Evolutionary conservation across 2,888 invertebrate genomes (phyloP), one percentile per base, ranked within the genome.

Genomic region (Elysia crispata): DNA sequence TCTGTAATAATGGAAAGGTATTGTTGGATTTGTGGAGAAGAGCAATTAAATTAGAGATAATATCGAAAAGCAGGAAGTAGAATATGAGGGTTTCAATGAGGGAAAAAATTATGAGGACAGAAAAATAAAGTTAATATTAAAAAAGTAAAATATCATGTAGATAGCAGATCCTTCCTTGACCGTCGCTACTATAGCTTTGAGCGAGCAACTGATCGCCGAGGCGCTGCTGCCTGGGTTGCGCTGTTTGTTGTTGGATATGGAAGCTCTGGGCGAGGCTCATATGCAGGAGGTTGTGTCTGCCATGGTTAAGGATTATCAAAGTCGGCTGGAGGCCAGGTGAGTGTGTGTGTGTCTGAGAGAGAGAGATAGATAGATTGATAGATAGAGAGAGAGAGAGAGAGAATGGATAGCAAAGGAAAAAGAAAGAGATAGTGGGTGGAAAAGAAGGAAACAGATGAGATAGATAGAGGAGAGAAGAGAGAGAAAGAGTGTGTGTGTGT

Each of bases 141-240:
- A n/a, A n/a, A n/a, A n/a, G n/a, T n/a, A n/a, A n/a, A n/a, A n/a
- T n/a, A n/a, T n/a, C n/a, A n/a, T n/a, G n/a, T n/a, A n/a, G n/a
- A n/a, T n/a, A n/a, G n/a, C n/a, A n/a, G n/a, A n/a, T n/a, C n/a
- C 3, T 41, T 41, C 60, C 60, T 60, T 60, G 31, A 76, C 60
- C 50, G 62, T 60, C 33, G 41, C 49, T 30, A 13, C 11, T 31
- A 30, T 82, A 92, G 92, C 92, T 83, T 88, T 92, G 81, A 91
- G 89, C 85, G 91, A 92, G 80, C 91, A 92, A 85, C 81, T 92
- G 69, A 89, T 92, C 31, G 86, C 87, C 73, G 92, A 92, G 83
- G 89, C 90, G 28, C 89, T 92, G 88, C 85, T 92, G 79, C 92
- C 92, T 41, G 92, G 92, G 1, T 83, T 92, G 73, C 86, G 90